Evolutionary conservation across 2,113 vertebrate genomes (phyloP), one percentile per base, ranked within the genome.

Genomic region (Nibea albiflora): DNA sequence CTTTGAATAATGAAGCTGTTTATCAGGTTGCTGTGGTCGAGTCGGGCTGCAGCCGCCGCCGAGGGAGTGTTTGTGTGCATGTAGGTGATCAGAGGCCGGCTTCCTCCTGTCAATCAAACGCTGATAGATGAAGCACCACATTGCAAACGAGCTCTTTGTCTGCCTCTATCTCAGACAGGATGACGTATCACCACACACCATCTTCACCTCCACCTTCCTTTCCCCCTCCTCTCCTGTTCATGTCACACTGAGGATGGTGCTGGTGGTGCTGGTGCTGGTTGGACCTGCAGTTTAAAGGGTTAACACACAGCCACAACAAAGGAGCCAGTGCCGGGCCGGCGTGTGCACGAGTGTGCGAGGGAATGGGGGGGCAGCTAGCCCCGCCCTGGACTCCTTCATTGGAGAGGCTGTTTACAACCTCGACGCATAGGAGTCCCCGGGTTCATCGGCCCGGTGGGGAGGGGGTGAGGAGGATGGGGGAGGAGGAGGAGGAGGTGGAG

Each of bases 231-330:
- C 11, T 44, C 20, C n/a, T 52, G n/a, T 53, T 49, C 60, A 47
- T 73, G 53, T 62, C 26, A 61, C 53, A 56, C 9, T 53, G 61
- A 39, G 15, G 78, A 63, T 53, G 31, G 39, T 81, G 53, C 5
- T 66, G 67, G 1, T 26, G 73, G 6, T 31, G 69, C 1, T 50
- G 72, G 44, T 26, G 58, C 14, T 9, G 1, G 62, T 42, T 28
- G 4, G 14, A 70, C 71, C 76, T 71, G 39, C 69, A 81, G 66
- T 42, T 65, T 61, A 53, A 80, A 84, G 90, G 85, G 83, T 90
- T 92, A 85, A 88, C 73, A 31, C 28, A 57, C 76, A 92, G 78
- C 86, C 70, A 86, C 88, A 92, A 94, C 94, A 94, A 94, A 94
- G 89, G 63, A 89, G 89, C 60, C 19, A 15, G 65, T 73, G 69